Evolutionary conservation across 2,113 vertebrate genomes (phyloP).

Genomic region (Archocentrus centrarchus): DNA sequence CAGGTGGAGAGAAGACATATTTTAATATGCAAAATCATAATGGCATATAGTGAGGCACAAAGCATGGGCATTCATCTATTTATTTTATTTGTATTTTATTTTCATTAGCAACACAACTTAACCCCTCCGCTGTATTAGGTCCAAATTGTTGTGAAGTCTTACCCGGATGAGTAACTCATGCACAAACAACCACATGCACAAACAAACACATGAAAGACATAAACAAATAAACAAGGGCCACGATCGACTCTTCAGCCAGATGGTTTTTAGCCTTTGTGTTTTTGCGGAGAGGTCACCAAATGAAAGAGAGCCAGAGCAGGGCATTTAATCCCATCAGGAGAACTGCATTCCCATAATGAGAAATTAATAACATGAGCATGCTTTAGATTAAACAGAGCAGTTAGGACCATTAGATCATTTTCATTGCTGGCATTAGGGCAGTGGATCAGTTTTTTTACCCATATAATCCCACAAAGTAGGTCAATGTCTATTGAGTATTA

Average conservation of each 20-base stretch:
- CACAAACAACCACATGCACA: slow-evolving; percentile 40
- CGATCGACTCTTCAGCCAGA: slow-evolving; percentile 62
- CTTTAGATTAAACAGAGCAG: slow-evolving; percentile 83
- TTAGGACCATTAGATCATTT: slow-evolving; percentile 85
- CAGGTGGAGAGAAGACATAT: background rate
- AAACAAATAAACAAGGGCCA: slow-evolving; percentile 70
- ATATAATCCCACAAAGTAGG: slow-evolving; percentile 83
- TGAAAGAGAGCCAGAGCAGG: slow-evolving; percentile 63
- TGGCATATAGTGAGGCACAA: background rate
- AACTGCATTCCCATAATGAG: slow-evolving; percentile 84
- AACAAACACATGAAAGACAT: slow-evolving; percentile 37
- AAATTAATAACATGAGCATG: slow-evolving; percentile 84
- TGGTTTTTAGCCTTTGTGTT: slow-evolving; percentile 71
- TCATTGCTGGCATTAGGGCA: slow-evolving; percentile 83
- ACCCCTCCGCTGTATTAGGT: background rate
- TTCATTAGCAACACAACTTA: slow-evolving; percentile 10
- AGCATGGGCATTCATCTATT: background rate
- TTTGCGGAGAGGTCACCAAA: slow-evolving; percentile 65
- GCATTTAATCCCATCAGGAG: slow-evolving; percentile 82
- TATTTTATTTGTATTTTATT: background rate
- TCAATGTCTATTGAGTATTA: slow-evolving; percentile 85
- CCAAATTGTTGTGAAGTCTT: slow-evolving; percentile 29
- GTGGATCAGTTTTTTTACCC: slow-evolving; percentile 75
- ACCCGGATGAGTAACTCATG: slow-evolving; percentile 42
- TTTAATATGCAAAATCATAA: background rate